Evolutionary conservation across 1,140 invertebrate genomes (phyloP), one percentile per base, ranked within the genome.

Genomic region (Penaeus chinensis): DNA sequence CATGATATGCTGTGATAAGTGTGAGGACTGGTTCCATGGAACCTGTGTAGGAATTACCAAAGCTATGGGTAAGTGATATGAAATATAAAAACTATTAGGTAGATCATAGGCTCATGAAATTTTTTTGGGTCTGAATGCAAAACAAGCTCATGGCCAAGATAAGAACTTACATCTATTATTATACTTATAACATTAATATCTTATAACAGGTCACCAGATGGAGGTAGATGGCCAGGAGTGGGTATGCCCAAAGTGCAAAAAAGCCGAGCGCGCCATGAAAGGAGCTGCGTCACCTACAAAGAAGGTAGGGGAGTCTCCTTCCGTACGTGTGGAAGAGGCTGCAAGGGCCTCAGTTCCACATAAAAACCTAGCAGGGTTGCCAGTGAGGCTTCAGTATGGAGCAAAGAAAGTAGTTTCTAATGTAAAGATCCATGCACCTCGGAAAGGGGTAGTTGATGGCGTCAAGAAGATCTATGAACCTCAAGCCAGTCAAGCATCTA

Each of bases 21-120:
- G 98, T 92, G 96, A 98, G 92, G 97, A 99, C 91, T 99, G 98
- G 98, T 99, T 97, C 91, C 98, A 99, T 92, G 98, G 98, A 13
- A 97, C 96, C 91, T 99, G 98, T 93, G 98, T 99, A 11, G 96
- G 97, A 88, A 95, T 99, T 10, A 98, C 97, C 22, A 97, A 97
- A 93, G 95, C 95, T 3, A 96, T 97, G 95, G 95, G 96, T 93
- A 92, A 93, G 91, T 79, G 62, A 32, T 37, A 13, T 22, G 27
- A 16, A 60, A n/a, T 69, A 13, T 7, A 22, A 66, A 37, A 89
- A n/a, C n/a, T 54, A 54, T 16, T 54, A 10, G 0, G 8, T 54
- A 54, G 54, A 54, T 13, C 10, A 54, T 54, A 54, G 16, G 11
- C 16, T 54, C 54, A 16, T 37, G n/a, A 13, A 32, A 78, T 22